Evolutionary conservation across 2,888 invertebrate species (phyloP), one percentile per base, ranked within the genome.

Genomic region (Phortica magna): DNA sequence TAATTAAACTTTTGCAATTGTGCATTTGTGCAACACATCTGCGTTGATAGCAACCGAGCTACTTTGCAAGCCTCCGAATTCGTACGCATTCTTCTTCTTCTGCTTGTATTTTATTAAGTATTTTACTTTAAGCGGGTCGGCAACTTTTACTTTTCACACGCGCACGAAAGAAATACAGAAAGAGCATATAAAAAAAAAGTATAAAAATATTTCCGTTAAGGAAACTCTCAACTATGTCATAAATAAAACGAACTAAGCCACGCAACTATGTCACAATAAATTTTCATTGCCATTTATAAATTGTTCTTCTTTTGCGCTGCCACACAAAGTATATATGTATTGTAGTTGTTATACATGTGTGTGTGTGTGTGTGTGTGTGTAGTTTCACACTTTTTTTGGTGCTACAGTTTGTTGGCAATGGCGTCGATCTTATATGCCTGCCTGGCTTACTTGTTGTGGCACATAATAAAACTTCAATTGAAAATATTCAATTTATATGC

Each of bases 1-100:
- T 84, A 84, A 84, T 84, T 84, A 83, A 84, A 84, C 81, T 84
- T 84, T 84, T 78, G 70, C 82, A 80, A 83, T 83, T 83, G 74
- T 74, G 75, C 72, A 22, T 43, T 67, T 68, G 31, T 31, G 65
- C 61, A 64, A 71, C 53, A 53, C 70, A 71, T 71, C 53, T 71
- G 70, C 43, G 70, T 17, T 22, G 22, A 12, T 48, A 22, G 9
- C 61, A 19, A 22, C 22, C 22, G 61, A 61, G 22, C 61, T 12
- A 48, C 14, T 12, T 12, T 48, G 48, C 48, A 48, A 48, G 31
- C 31, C 31, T 31, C 3, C 31, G 31, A 4, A 31, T 31, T 31
- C 31, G 31, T 0, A 48, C 48, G 14, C 2, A 48, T 48, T 12
- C 9, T 1, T 12, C 14, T 48, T 48, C 9, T 14, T 48, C 48